Evolutionary conservation across 2,888 invertebrate species (phyloP).

Genomic region (Tetragnatha montana): DNA sequence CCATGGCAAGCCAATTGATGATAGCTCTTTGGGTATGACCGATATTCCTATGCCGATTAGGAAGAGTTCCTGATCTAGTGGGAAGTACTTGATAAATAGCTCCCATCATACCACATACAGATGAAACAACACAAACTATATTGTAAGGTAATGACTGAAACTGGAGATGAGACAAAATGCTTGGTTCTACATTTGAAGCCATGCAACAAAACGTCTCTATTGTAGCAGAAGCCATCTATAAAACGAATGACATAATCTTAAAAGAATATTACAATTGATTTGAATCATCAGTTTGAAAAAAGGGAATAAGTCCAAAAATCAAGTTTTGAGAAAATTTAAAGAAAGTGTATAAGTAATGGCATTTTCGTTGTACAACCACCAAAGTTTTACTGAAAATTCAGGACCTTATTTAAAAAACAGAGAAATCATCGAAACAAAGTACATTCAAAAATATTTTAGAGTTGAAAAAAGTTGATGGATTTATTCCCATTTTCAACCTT

Average conservation of each 20-base stretch:
- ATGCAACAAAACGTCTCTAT: constrained; percentile 90
- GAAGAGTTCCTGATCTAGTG: constrained; percentile 78
- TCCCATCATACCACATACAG: constrained; percentile 84
- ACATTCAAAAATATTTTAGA: no score
- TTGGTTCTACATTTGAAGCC: constrained; percentile 82
- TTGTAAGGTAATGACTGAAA: constrained; percentile 87
- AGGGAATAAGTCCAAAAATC: no score
- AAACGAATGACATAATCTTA: not conserved
- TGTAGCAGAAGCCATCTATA: constrained; percentile 86
- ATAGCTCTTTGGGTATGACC: constrained; percentile 83
- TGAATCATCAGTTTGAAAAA: no score
- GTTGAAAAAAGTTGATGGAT: no score
- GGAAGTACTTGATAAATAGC: constrained; percentile 87
- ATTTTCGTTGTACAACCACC: no score
- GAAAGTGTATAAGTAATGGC: no score
- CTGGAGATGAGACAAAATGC: constrained; percentile 80
- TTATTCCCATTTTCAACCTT: no score
- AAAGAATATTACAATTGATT: no score
- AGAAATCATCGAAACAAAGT: no score
- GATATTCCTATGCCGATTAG: constrained; percentile 80
- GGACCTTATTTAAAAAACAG: no score
- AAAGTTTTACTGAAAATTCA: no score
- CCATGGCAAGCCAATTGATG: constrained; percentile 86
- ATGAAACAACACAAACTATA: constrained; percentile 84
- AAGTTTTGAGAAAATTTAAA: no score